Conservation (phyloP, 2,888 invertebrate genomes). For the Octonoba sinensis region DNA sequence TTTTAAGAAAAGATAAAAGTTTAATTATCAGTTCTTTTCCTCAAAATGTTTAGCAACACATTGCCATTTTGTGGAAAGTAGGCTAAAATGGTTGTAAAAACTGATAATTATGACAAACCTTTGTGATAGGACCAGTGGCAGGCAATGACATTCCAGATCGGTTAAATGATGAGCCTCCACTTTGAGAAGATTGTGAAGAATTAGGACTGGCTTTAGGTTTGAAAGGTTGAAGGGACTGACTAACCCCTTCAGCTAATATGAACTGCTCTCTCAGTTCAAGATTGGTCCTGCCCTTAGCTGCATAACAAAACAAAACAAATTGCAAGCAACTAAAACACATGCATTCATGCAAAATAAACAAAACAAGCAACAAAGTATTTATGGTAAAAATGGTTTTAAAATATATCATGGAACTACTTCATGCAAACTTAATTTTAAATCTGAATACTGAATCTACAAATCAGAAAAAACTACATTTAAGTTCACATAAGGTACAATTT, state of each 20-base stretch:
- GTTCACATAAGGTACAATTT: too few species aligned
- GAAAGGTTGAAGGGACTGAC: slow-evolving; percentile 99
- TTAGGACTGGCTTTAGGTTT: slow-evolving; percentile 88
- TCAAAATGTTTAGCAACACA: too few species aligned
- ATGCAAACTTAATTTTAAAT: slow-evolving; percentile 2
- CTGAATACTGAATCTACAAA: too few species aligned
- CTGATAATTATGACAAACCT: slow-evolving; percentile 77
- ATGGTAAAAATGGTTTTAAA: not conserved
- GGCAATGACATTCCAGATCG: slow-evolving; percentile 70
- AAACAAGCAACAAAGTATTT: slow-evolving; percentile 5
- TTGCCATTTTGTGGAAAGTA: too few species aligned
- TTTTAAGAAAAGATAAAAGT: too few species aligned
- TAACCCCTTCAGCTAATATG: slow-evolving; percentile 97
- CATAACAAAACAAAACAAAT: slow-evolving; percentile 56
- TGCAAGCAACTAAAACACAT: slow-evolving; percentile 54
- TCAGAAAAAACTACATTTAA: too few species aligned
- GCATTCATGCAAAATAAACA: slow-evolving; percentile 35
- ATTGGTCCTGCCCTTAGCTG: slow-evolving; percentile 99
- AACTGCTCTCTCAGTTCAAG: slow-evolving; percentile 99
- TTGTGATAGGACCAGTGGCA: slow-evolving; percentile 91
- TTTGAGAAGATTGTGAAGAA: slow-evolving; percentile 74
- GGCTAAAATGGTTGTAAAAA: too few species aligned
- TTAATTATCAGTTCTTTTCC: too few species aligned
- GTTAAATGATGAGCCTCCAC: slow-evolving; percentile 68
- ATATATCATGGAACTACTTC: not conserved